Base-by-base conservation (phyloP, 2,888 invertebrate species). In the Andrena fulva region DNA sequence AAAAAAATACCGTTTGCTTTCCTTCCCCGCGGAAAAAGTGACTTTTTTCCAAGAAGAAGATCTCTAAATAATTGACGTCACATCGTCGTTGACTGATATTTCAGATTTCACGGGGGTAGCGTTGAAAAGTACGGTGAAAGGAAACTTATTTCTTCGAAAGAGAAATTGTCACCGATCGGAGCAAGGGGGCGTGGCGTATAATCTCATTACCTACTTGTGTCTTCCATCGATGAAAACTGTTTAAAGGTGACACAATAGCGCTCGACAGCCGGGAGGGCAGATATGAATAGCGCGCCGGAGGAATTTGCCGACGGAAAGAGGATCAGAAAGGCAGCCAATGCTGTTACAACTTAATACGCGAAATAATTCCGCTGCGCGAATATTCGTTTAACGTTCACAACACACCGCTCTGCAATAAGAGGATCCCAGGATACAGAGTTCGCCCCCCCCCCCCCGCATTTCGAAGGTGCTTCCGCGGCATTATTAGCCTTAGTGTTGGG, bases 341-440 rank as follows among this genome's bases (percentile, higher is more conserved):
- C 90, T 92, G 91, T 92, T 92, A 91, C 89, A 89, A 91, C 87
- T 91, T 90, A 90, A 91, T 91, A 89, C 89, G 80, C 80, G 83
- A 89, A 90, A 92, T 92, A 89, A 89, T 90, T 90, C 85, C 77
- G 85, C 71, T 67, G 73, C 71, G 75, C 87, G 85, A 90, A 88
- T 90, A 84, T 84, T 89, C 85, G 82, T 87, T 87, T 77, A 86
- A 74, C 82, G 86, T 85, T 88, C 59, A 83, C 83, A 76, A 76
- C 78, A 68, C 76, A 68, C 63, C 62, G 82, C 63, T 71, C 42
- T 59, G 66, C 76, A 77, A 82, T 75, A 79, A 77, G 82, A 64
- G 78, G 66, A 81, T 80, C 77, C 71, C 42, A 74, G 16, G 72
- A 24, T 67, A 70, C 71, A 31, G 50, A 64, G 69, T 59, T 77